Evolutionary conservation across 2,888 invertebrate species (phyloP), one percentile per base, ranked within the genome.

Genomic region (Machimus rusticus): DNA sequence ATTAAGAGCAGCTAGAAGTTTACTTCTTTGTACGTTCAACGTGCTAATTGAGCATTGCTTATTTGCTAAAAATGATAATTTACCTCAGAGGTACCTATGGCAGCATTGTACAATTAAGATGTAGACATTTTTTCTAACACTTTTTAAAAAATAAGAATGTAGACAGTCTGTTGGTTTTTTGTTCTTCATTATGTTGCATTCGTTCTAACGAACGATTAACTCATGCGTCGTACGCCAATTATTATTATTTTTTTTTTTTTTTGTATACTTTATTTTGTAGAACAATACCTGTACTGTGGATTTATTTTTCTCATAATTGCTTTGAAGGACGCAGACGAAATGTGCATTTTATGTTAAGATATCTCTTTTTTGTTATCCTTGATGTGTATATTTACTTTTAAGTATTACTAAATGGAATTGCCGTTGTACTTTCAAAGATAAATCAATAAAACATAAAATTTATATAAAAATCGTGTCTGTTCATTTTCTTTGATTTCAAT

Each of bases 351-450:
- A 78, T 46, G 23, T 78, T 43, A 78, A 43, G 43, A 43, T n/a
- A 78, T n/a, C 2, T 78, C 37, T 37, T 78, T 78, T 78, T 78
- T 78, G 78, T 78, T 78, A 78, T 78, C 43, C 37, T 78, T 78
- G 78, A 78, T 78, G 78, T 78, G 78, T 39, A 78, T 78, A 78
- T 78, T 78, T 78, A 78, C 78, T 37, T 43, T 66, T 78, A 78
- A 78, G 37, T 78, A 78, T 78, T 78, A 78, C 43, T 78, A 78
- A 78, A 78, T 78, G 78, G 78, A 78, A 78, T 78, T 78, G 78
- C 43, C 78, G 78, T 43, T 78, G 78, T 78, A 78, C 78, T 78
- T 78, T 78, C 78, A 78, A 78, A 78, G 78, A 78, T 78, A 78
- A 78, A 78, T 78, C 78, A 78, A 78, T 78, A 78, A 77, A 78